A percentile compares a stretch with the other conserved stretches of the same genome.
Evolutionary conservation across 2,888 invertebrate genomes (phyloP).

Genomic region (Tachina fera): DNA sequence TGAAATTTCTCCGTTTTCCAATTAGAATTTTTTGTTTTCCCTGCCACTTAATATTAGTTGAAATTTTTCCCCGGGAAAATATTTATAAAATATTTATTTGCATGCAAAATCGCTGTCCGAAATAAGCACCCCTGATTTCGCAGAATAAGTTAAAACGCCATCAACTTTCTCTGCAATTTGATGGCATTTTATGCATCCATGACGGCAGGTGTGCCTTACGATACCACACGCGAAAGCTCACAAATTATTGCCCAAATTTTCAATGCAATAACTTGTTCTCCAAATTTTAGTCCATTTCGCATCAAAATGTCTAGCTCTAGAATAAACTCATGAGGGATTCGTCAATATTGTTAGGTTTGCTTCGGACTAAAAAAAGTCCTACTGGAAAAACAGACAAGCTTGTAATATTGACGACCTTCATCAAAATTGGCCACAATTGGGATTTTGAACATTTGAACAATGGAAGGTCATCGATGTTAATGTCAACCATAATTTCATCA

Average conservation of each 20-base stretch:
- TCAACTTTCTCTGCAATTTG: conserved; percentile 23
- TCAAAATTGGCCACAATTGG: too few species aligned
- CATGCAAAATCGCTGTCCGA: conserved; percentile 48
- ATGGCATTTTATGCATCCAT: conserved; percentile 6
- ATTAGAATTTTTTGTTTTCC: too few species aligned
- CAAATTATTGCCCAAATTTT: conserved; percentile 39
- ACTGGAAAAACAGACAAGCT: conserved; percentile 24
- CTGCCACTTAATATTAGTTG: too few species aligned
- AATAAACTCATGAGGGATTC: too few species aligned
- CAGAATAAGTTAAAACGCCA: conserved; percentile 42
- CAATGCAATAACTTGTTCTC: neutral
- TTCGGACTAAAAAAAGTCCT: conserved; percentile 25
- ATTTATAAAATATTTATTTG: conserved; percentile 54
- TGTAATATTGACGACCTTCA: conserved; percentile 22
- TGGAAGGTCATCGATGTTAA: conserved; percentile 49
- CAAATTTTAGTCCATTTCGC: conserved; percentile 8
- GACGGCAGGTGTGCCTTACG: neutral
- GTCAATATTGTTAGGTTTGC: too few species aligned
- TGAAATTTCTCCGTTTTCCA: too few species aligned
- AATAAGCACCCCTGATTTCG: conserved; percentile 39
- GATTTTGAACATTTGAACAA: neutral
- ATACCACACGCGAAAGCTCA: conserved; percentile 12
- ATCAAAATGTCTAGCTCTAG: too few species aligned
- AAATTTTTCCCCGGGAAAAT: too few species aligned
- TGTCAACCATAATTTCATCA: conserved; percentile 44